Base-by-base conservation (phyloP, 2,113 vertebrate species). In the Pangasianodon hypophthalmus region DNA sequence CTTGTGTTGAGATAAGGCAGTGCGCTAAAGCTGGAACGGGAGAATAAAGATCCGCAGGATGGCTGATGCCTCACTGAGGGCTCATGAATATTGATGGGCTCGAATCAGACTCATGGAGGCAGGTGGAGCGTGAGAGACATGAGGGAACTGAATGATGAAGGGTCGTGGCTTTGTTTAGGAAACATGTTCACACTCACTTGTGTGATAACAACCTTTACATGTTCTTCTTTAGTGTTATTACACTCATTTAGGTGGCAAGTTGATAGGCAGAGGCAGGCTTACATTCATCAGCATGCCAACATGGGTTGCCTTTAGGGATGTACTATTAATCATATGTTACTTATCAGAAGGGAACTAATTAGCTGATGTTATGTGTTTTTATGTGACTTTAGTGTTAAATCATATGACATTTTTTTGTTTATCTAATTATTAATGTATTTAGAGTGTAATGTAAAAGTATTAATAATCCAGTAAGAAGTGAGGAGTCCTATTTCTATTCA, bases 11-110 rank as follows among this genome's bases (percentile, higher is more conserved):
- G 88, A 87, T 89, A 52, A 87, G 85, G 71, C 81, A 64, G 32
- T 41, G 54, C 24, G 87, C 85, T 88, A 75, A 69, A 86, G 88
- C 64, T 81, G 84, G 80, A 88, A 87, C n/a, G 24, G 4, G 62
- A 87, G 86, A 71, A 60, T 84, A 29, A 75, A 80, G 80, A 89
- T 85, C n/a, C 37, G 16, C 87, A 79, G 77, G 46, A 24, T 84
- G 67, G 80, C n/a, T 77, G 69, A 89, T 85, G 41, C 19, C 41
- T 71, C 84, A 60, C 21, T 26, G 62, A 75, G 48, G 69, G 29
- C 50, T 46, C 58, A 87, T 85, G 86, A 90, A 85, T 91, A 79
- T 91, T 80, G 62, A 90, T 81, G 50, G 50, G 56, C 80, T 83
- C n/a, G 75, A 86, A 62, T 87, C 48, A 82, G 50, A 69, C n/a